Base-by-base conservation (phyloP, 2,797 vertebrate genomes). In the Orientallactaga sibirica region DNA sequence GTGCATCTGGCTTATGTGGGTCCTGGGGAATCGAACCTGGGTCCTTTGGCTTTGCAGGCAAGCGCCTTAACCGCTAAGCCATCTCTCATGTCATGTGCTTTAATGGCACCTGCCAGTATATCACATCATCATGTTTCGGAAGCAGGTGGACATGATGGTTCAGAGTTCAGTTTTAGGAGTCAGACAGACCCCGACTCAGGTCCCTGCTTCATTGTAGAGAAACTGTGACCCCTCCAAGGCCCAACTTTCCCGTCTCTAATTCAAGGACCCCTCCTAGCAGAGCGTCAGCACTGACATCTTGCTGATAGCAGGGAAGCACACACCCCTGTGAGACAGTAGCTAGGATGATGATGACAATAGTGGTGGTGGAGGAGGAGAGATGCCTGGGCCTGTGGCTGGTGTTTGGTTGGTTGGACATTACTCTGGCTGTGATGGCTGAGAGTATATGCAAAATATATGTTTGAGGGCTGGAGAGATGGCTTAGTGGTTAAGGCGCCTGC, bases 241-340 rank as follows among this genome's bases (percentile, higher is more conserved):
- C 66, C 14, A 7, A 12, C 27, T n/a, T 55, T 66, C 71, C 55
- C 29, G 2, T 6, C 58, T 29, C 48, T 67, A n/a, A 4, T 14
- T 0, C 41, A n/a, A 48, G 75, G 27, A 66, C 41, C 62, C 11
- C 27, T 64, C 24, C 27, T 25, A 27, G 33, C 2, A 0, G 55
- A 29, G 27, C 12, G 5, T 61, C 19, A 7, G 25, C 10, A 22
- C 2, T 11, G 27, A 3, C 0, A 2, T 2, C 1, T 61, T 4
- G 3, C n/a, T 1, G 0, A 1, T 5, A 12, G 29, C 62, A 5
- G 16, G 0, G 33, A 55, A 48, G 52, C 6, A 0, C 0, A 11
- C 0, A 1, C 2, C 0, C 48, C 58, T 1, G 58, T 14, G 9
- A 27, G n/a, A 0, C 0, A 58, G 24, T 14, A 11, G 52, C 18